A percentile compares a stretch with the other conserved stretches of the same genome.
Evolutionary conservation across 2,888 invertebrate genomes (phyloP).

Genomic region (Drosophila quinaria): DNA sequence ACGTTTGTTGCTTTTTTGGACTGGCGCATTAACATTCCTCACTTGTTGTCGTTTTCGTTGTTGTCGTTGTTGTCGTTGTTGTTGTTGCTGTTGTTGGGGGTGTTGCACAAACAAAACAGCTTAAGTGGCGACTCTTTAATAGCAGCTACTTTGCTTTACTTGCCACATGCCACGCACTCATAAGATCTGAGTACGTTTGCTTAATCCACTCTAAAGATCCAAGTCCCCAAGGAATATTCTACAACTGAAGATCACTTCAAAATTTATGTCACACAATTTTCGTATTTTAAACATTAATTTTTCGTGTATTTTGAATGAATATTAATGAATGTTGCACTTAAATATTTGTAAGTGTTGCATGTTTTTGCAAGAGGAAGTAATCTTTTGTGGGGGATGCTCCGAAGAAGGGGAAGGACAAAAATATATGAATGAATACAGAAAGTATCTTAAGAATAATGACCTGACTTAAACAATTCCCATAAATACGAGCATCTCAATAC

Average conservation of each 20-base stretch:
- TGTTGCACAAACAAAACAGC: conserved; percentile 63
- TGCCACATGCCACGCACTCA: conserved; percentile 29
- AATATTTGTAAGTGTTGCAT: conserved; percentile 4
- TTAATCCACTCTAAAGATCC: conserved; percentile 50
- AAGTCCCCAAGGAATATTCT: conserved; percentile 41
- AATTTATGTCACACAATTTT: conserved; percentile 11
- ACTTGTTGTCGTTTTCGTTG: conserved; percentile 21
- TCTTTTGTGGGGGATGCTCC: conserved; percentile 16
- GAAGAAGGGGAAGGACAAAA: not conserved
- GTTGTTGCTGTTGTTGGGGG: conserved; percentile 42
- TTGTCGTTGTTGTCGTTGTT: conserved; percentile 13
- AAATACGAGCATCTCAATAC: no score
- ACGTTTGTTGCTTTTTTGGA: conserved; percentile 69
- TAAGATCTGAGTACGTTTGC: conserved; percentile 27
- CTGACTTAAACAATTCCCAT: no score
- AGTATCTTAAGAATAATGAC: no score
- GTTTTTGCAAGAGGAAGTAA: conserved; percentile 24
- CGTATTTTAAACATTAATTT: conserved; percentile 15
- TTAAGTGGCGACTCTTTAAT: conserved; percentile 59
- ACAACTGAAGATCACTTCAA: conserved; percentile 41
- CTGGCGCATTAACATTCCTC: conserved; percentile 75
- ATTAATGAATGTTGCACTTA: conserved; percentile 32
- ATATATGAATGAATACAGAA: no score
- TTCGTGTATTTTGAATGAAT: conserved; percentile 21
- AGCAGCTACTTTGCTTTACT: conserved; percentile 54